These are phyloP conservation scores for Subacronicta megacephala DNA, from an alignment of 2,888 invertebrate genomes.

Conservation along the genomic window DNA sequence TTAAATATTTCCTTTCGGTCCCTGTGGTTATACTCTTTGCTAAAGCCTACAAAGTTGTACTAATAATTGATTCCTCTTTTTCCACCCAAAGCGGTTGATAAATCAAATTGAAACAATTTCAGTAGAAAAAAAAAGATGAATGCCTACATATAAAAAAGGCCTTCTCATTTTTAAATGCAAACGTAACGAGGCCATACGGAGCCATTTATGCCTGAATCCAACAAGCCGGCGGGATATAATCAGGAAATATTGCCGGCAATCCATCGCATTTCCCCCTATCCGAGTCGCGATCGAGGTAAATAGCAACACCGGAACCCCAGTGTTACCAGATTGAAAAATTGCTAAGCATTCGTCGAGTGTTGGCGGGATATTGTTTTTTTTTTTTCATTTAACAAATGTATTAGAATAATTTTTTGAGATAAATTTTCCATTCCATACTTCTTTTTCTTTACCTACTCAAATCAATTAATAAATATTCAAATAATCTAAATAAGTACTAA, in stretches of 20 bases:
- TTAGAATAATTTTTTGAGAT: conserved; percentile 18
- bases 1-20: too few relatives aligned
- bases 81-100: neutral
- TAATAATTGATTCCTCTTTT: too few relatives aligned
- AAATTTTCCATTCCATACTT: conserved; percentile 3
- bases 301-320: conserved; percentile 46
- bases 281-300: conserved; percentile 50
- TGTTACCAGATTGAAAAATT: conserved; percentile 57
- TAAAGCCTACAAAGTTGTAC: too few relatives aligned
- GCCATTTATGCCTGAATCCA: conserved; percentile 41
- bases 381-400: conserved; percentile 26
- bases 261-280: conserved; percentile 59
- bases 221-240: conserved; percentile 51
- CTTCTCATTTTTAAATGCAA: conserved; percentile 32
- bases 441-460: too few relatives aligned
- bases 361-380: conserved; percentile 38
- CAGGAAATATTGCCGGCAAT: conserved; percentile 66
- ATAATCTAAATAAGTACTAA: too few relatives aligned
- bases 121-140: conserved; percentile 9
- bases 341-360: conserved; percentile 50
- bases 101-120: conserved; percentile 6
- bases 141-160: conserved; percentile 33
- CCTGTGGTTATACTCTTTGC: too few relatives aligned
- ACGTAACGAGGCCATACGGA: conserved; percentile 39
- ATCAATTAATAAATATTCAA: too few relatives aligned